These are phyloP conservation scores for Oligia fasciuncula DNA, from an alignment of 2,888 invertebrate genomes.

Conservation along the genomic window DNA sequence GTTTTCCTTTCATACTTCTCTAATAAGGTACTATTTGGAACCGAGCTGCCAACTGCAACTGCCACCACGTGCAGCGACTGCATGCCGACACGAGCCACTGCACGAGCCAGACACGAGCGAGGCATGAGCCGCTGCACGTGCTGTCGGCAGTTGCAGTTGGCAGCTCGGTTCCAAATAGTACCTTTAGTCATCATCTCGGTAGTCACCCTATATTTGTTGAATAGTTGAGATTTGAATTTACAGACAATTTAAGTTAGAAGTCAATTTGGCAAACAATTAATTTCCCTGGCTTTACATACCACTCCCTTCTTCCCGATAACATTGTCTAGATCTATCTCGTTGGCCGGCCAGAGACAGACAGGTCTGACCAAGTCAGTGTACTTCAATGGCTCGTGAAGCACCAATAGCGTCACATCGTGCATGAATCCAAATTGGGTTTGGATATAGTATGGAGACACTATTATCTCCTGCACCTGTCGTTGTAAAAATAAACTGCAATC, in stretches of 20 bases:
- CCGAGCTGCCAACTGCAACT: too few relatives aligned
- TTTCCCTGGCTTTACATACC: neutral
- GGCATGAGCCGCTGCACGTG: too few relatives aligned
- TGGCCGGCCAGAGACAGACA: slow-evolving; percentile 4
- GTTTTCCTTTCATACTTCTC: neutral
- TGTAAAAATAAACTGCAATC: neutral
- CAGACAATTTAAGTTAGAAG: neutral
- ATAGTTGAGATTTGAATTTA: neutral
- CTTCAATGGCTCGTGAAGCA: neutral
- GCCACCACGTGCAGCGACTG: too few relatives aligned
- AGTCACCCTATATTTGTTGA: neutral
- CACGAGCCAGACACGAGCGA: too few relatives aligned
- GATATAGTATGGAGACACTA: neutral
- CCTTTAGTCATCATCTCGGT: neutral
- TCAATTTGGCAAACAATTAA: neutral
- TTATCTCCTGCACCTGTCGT: neutral
- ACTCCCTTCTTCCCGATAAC: neutral
- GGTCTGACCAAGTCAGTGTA: slow-evolving; percentile 5
- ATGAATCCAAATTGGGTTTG: neutral
- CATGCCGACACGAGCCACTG: too few relatives aligned
- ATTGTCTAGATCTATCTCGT: neutral
- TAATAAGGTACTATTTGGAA: too few relatives aligned
- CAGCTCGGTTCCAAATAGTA: too few relatives aligned
- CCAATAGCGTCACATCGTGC: neutral
- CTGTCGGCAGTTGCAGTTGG: too few relatives aligned